Conservation (phyloP, 2,797 vertebrate genomes). For the Labeo calbasu region DNA sequence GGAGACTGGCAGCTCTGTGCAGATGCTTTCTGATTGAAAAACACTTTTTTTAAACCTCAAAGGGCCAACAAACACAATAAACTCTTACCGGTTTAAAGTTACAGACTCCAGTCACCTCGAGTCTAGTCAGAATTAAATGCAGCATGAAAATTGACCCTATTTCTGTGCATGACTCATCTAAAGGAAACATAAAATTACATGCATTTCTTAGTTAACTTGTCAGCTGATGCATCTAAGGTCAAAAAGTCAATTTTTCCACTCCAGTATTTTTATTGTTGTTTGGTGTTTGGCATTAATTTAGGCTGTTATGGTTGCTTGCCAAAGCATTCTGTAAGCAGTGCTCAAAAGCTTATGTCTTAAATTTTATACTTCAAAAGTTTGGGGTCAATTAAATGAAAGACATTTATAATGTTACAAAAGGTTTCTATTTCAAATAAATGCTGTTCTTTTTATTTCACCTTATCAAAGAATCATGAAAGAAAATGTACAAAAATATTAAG, state of each 20-base stretch:
- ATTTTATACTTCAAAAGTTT: neutral
- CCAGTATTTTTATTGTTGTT: neutral
- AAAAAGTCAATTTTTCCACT: neutral
- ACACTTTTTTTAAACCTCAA: neutral
- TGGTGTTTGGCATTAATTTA: neutral
- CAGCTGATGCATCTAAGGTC: neutral
- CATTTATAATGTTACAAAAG: neutral
- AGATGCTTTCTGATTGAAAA: neutral
- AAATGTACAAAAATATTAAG: neutral
- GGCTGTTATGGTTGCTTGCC: neutral
- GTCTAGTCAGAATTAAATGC: neutral
- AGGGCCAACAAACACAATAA: neutral
- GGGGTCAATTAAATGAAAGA: neutral
- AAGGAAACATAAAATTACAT: neutral
- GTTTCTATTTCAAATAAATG: neutral
- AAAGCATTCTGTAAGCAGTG: neutral
- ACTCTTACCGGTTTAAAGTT: neutral
- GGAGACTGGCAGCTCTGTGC: neutral
- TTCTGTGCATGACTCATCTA: neutral
- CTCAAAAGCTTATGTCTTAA: neutral
- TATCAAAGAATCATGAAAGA: neutral
- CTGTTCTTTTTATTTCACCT: neutral
- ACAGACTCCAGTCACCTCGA: neutral
- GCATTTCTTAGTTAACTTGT: neutral
- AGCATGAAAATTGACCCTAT: conserved; percentile 2